Evolutionary conservation across 2,888 invertebrate species (phyloP).

Genomic region (Linhomoeus sp.): DNA sequence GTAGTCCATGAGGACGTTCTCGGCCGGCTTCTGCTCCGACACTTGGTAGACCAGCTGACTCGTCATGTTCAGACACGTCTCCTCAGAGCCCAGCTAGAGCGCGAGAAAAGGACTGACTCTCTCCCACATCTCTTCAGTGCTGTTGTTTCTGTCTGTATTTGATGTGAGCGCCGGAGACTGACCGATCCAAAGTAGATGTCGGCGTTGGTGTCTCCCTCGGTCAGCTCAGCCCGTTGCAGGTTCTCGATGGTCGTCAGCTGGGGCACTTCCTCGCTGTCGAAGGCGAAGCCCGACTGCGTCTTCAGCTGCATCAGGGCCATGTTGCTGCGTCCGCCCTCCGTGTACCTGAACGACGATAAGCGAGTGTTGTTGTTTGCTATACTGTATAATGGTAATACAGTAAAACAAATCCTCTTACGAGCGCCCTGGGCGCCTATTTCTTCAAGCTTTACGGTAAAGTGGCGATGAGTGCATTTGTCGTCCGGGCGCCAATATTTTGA

Average conservation of each 20-base stretch:
- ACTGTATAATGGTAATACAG: background rate
- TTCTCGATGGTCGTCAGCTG: constrained; percentile 16
- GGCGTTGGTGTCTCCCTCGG: constrained; percentile 29
- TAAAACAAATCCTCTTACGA: too few species aligned
- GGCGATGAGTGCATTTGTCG: too few species aligned
- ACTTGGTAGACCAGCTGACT: constrained; percentile 63
- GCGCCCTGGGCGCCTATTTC: too few species aligned
- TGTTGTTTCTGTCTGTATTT: too few species aligned
- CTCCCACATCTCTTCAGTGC: too few species aligned
- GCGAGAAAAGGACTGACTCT: background rate
- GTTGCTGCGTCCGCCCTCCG: constrained; percentile 14
- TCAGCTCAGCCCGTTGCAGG: constrained; percentile 28
- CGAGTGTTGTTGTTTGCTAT: background rate
- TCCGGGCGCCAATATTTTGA: too few species aligned
- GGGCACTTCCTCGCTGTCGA: constrained; percentile 20
- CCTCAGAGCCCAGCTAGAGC: constrained; percentile 17
- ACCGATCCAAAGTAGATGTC: constrained; percentile 33
- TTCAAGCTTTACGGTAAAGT: too few species aligned
- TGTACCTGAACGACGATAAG: constrained; percentile 1
- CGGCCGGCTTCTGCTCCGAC: constrained; percentile 62
- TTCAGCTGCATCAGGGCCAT: constrained; percentile 32
- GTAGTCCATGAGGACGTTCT: constrained; percentile 66
- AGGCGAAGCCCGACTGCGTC: constrained; percentile 19
- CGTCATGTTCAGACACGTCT: constrained; percentile 54
- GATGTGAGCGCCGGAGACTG: too few species aligned